Conservation (phyloP, 2,113 vertebrate species). For the Boulengeromyrus knoepffleri region DNA sequence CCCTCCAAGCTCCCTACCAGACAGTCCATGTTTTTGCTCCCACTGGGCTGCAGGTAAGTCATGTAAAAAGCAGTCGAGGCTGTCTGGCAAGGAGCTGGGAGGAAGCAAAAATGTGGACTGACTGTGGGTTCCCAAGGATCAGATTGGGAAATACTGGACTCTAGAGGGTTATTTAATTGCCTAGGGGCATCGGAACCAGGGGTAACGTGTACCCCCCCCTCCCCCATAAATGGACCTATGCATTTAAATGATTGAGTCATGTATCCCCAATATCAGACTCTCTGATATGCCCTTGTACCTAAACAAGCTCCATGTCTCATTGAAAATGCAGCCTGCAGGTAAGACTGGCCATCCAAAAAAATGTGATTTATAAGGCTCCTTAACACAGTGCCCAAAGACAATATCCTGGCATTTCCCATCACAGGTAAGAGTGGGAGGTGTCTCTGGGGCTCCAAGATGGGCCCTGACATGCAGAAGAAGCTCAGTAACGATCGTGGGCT, state of each 20-base stretch:
- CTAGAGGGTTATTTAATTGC: background rate
- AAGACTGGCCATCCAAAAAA: background rate
- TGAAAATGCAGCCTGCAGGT: background rate
- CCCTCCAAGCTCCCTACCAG: too few relatives aligned
- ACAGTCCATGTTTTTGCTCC: too few relatives aligned
- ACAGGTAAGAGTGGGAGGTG: background rate
- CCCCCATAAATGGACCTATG: background rate
- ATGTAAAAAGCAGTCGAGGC: too few relatives aligned
- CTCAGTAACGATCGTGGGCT: background rate
- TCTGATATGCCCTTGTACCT: background rate
- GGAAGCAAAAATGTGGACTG: background rate
- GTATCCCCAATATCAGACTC: background rate
- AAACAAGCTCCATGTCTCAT: background rate
- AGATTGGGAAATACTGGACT: background rate
- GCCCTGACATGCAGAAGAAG: background rate
- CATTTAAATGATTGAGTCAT: background rate
- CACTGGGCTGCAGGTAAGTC: too few relatives aligned
- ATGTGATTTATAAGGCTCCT: background rate
- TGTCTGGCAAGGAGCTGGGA: background rate
- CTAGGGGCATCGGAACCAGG: background rate
- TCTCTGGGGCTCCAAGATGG: background rate
- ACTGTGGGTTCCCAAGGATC: background rate
- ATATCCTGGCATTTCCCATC: background rate
- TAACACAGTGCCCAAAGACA: background rate
- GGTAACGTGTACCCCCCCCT: background rate